phyloP scores from a whole-genome alignment of 2,113 vertebrate genomes.

The Alexandromys fortis region DNA sequence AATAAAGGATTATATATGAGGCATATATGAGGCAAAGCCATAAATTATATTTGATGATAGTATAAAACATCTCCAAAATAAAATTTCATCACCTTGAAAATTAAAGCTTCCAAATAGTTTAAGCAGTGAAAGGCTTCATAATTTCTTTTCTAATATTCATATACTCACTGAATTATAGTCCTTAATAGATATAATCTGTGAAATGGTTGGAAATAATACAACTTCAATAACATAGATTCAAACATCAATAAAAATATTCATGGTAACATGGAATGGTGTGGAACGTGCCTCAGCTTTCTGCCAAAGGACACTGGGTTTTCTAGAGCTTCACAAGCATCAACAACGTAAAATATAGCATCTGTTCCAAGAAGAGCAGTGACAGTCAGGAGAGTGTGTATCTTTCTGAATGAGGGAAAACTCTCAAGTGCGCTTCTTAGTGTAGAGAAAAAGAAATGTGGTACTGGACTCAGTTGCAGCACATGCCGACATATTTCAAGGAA shows the following conservation, averaged over 20 bases:
- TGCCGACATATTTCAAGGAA: slow-evolving; percentile 49
- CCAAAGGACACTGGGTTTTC: slow-evolving; percentile 68
- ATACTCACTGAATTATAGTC: not conserved
- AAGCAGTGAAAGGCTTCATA: not conserved
- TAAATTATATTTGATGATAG: not conserved
- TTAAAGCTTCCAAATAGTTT: not conserved
- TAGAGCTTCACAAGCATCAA: slow-evolving; percentile 75
- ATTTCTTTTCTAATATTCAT: slow-evolving; percentile 22
- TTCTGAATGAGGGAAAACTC: slow-evolving; percentile 63
- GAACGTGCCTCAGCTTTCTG: slow-evolving; percentile 51
- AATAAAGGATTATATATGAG: not conserved
- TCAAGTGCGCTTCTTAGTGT: slow-evolving; percentile 52
- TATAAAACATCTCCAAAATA: not conserved
- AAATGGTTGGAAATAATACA: slow-evolving; percentile 43
- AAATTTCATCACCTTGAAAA: slow-evolving; percentile 28
- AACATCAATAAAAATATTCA: not conserved
- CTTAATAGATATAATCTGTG: not conserved
- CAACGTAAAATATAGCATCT: slow-evolving; percentile 78
- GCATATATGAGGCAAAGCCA: not conserved
- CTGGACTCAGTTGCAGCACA: slow-evolving; percentile 51
- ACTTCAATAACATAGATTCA: not conserved
- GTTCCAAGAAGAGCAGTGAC: slow-evolving; percentile 73
- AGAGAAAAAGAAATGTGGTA: slow-evolving; percentile 67
- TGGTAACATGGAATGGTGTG: slow-evolving; percentile 62
- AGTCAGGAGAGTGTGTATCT: slow-evolving; percentile 74